A percentile compares a stretch with the other conserved stretches of the same genome.
Evolutionary conservation across 2,888 invertebrate genomes (phyloP).

Genomic region (Metellina segmentata): DNA sequence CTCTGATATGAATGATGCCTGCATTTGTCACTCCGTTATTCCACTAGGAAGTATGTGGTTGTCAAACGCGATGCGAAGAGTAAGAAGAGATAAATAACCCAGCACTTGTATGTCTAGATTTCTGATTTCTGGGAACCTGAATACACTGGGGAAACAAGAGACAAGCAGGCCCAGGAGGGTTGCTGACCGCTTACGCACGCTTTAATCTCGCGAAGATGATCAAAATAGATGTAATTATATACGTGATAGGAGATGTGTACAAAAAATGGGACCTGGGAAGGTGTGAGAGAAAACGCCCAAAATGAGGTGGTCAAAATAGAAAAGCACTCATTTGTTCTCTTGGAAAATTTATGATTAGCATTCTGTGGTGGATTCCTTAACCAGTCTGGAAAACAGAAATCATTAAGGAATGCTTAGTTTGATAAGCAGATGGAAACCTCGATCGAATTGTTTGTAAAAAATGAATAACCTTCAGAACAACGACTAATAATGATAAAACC

Average conservation of each 20-base stretch:
- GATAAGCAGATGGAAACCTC: no score
- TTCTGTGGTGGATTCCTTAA: no score
- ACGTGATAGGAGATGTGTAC: not conserved
- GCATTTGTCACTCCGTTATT: no score
- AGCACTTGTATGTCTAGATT: not conserved
- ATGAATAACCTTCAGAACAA: no score
- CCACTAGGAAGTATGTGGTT: not conserved
- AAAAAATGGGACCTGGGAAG: not conserved
- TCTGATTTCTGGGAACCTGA: not conserved
- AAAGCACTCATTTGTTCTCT: not conserved
- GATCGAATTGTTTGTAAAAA: no score
- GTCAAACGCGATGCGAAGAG: not conserved
- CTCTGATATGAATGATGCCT: no score
- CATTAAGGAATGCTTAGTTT: no score
- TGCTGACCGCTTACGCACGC: constrained; percentile 36
- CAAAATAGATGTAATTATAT: constrained; percentile 48
- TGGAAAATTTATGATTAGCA: no score
- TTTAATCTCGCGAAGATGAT: constrained; percentile 35
- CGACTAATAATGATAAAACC: no score
- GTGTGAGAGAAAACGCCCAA: constrained; percentile 19
- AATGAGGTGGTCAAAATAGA: not conserved
- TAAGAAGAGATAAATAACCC: not conserved
- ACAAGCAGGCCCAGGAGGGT: constrained; percentile 28
- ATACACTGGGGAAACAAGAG: not conserved
- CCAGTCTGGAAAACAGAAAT: no score